Evolutionary conservation across 2,888 invertebrate genomes (phyloP), one percentile per base, ranked within the genome.

Genomic region (Anagyrus pseudococci): DNA sequence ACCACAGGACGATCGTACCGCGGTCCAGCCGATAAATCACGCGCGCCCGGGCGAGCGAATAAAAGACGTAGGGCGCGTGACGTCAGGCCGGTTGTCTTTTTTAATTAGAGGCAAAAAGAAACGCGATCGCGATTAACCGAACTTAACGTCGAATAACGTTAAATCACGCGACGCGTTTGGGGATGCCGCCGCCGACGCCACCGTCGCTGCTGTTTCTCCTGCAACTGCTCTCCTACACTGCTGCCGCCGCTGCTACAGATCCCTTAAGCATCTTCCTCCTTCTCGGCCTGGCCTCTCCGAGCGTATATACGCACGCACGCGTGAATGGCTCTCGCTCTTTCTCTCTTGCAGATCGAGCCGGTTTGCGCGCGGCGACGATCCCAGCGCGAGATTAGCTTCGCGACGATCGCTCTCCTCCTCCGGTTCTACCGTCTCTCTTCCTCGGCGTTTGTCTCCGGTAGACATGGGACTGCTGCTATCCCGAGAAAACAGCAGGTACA

Each of bases 111-210:
- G 48, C 57, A 59, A 56, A 62, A 48, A 58, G 59, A 59, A 66
- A 59, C 50, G 47, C 47, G 62, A 65, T 65, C 65, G 54, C 62
- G 66, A 66, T 66, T 63, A 63, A 53, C 2, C 59, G 60, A 66
- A 66, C 48, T 66, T 66, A 62, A 66, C 62, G 66, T 66, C 62
- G 59, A 66, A 61, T 59, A 54, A 66, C 53, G 63, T 63, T 60
- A 60, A 63, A 63, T 63, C 59, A 66, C 62, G 58, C 52, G 59
- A 63, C 55, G 53, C 54, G 59, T 61, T 44, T 43, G 44, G 48
- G 47, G 48, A 58, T 58, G 46, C 53, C 37, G 44, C 46, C 15
- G 41, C 19, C 15, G n/a, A 20, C 47, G 20, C 26, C 48, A 25
- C 25, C 22, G 25, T 10, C 19, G 17, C 29, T n/a, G n/a, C n/a